A percentile compares a stretch with the other conserved stretches of the same genome.
Evolutionary conservation across 2,113 vertebrate species (phyloP).

Genomic region (Casuarius casuarius): DNA sequence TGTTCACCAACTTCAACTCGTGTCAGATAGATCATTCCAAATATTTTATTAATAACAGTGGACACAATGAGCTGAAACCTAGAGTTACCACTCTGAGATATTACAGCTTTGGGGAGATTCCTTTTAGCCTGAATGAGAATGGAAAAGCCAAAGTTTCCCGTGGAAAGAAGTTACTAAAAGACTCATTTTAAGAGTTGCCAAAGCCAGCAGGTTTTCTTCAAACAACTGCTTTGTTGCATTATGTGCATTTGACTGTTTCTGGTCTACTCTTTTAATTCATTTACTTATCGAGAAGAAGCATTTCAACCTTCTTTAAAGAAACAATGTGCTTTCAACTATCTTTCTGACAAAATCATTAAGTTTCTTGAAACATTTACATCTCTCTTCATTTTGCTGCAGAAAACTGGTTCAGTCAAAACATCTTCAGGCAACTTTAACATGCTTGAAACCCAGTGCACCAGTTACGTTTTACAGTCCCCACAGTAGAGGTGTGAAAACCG

Average conservation of each 20-base stretch:
- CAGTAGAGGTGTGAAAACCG: background rate
- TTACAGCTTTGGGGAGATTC: background rate
- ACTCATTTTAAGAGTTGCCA: background rate
- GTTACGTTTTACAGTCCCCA: background rate
- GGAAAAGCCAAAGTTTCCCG: background rate
- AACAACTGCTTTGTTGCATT: background rate
- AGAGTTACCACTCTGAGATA: fast-evolving
- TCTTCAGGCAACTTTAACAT: background rate
- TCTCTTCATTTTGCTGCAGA: background rate
- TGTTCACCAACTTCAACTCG: background rate
- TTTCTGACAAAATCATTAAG: background rate
- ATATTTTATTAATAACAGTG: background rate
- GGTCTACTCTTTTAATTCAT: background rate
- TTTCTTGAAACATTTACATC: background rate
- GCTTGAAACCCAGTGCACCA: background rate
- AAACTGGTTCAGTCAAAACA: background rate
- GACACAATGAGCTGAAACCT: background rate
- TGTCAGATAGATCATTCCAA: background rate
- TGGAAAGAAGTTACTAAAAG: background rate
- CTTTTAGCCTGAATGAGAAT: background rate
- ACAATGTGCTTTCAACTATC: background rate
- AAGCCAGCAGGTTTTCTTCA: background rate
- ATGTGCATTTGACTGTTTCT: background rate
- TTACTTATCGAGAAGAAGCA: background rate
- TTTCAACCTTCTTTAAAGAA: background rate